Percentiles rank a stretch among this genome's conserved stretches.
Evolutionary conservation across 2,888 invertebrate species (phyloP).

Genomic region (Dione juno): DNA sequence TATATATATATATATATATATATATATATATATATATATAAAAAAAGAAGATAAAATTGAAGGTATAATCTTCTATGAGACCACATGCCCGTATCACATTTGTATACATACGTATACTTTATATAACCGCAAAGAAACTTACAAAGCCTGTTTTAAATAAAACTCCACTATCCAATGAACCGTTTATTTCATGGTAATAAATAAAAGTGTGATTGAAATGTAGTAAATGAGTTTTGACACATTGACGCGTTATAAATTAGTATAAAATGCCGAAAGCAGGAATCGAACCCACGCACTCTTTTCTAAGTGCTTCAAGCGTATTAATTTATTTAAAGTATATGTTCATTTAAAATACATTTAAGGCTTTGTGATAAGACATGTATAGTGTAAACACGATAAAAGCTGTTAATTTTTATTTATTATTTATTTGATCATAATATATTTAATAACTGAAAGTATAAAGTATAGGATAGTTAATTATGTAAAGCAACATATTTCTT

Average conservation of each 20-base stretch:
- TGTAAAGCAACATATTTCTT: too few relatives aligned
- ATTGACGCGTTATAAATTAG: neutral
- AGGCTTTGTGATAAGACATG: too few relatives aligned
- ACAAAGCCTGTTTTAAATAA: constrained; percentile 14
- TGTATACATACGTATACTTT: constrained; percentile 38
- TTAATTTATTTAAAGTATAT: neutral
- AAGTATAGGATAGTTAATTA: too few relatives aligned
- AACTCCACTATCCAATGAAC: neutral
- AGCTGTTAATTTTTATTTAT: too few relatives aligned
- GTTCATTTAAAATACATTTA: neutral
- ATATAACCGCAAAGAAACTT: constrained; percentile 9
- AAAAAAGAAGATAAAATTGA: too few relatives aligned
- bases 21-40: too few relatives aligned
- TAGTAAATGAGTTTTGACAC: constrained; percentile 29
- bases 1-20: too few relatives aligned
- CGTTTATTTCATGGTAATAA: neutral
- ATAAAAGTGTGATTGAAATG: constrained; percentile 3
- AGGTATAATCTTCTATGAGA: neutral
- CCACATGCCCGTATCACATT: constrained; percentile 29
- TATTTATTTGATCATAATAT: too few relatives aligned
- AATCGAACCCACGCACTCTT: constrained; percentile 12
- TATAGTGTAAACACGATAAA: too few relatives aligned
- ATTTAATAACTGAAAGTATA: too few relatives aligned
- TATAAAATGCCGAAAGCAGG: neutral
- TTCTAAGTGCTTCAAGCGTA: constrained; percentile 2